Conservation (phyloP, 2,113 vertebrate species). For the Lutjanus erythropterus region DNA sequence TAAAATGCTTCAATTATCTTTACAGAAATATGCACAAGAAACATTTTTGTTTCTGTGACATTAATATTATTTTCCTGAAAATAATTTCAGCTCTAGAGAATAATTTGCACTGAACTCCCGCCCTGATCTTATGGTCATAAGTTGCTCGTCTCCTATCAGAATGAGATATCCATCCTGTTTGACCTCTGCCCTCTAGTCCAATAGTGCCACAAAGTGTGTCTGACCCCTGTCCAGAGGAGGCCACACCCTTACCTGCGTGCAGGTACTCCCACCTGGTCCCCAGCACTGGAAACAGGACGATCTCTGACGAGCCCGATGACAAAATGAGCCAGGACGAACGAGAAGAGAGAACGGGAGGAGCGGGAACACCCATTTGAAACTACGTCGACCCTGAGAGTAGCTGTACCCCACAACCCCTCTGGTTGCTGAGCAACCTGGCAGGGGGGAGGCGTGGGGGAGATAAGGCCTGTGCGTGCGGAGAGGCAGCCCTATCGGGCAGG, state of each 20-base stretch:
- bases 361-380: conserved; percentile 83
- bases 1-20: too few relatives aligned
- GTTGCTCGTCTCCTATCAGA: background rate
- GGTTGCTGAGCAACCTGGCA: conserved; percentile 53
- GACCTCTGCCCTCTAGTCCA: background rate
- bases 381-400: conserved; percentile 56
- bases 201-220: background rate
- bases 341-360: conserved; percentile 43
- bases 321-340: conserved; percentile 61
- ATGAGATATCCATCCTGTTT: conserved; percentile 21
- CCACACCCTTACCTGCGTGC: conserved; percentile 82
- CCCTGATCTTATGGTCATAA: background rate
- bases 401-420: conserved; percentile 44
- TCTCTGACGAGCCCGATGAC: conserved; percentile 51
- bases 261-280: conserved; percentile 80
- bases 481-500: conserved; percentile 74
- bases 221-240: conserved; percentile 14
- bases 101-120: background rate
- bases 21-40: background rate
- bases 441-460: conserved; percentile 61
- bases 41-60: background rate
- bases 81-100: background rate
- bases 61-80: background rate
- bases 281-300: conserved; percentile 57
- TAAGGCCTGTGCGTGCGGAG: conserved; percentile 73